Evolutionary conservation across 1,140 invertebrate species (phyloP).

Genomic region (Mercenaria mercenaria): DNA sequence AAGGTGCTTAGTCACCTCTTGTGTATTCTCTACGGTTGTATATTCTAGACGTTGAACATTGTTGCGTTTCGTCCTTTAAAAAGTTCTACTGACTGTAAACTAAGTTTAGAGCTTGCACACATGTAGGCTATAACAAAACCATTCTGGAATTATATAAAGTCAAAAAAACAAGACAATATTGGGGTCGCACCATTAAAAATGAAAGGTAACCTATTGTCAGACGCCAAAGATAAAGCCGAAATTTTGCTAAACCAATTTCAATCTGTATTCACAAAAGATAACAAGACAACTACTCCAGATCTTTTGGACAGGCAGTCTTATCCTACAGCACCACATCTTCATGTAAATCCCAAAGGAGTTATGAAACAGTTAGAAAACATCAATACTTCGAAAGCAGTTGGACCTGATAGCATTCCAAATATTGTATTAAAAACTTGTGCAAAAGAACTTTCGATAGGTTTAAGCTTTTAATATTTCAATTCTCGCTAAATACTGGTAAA

Average conservation of each 20-base stretch:
- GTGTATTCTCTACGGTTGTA: too few species aligned
- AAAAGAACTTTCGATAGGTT: too few species aligned
- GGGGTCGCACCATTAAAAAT: constrained; percentile 62
- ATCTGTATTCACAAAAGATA: constrained; percentile 59
- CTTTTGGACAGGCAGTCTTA: not conserved
- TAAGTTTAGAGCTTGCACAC: too few species aligned
- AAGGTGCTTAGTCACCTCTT: too few species aligned
- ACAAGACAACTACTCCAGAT: not conserved
- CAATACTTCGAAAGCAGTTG: not conserved
- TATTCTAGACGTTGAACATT: too few species aligned
- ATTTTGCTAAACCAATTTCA: constrained; percentile 44
- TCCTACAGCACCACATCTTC: not conserved
- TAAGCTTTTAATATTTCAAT: too few species aligned
- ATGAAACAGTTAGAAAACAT: constrained; percentile 25
- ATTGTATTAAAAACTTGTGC: too few species aligned
- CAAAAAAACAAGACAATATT: constrained; percentile 63
- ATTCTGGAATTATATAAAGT: too few species aligned
- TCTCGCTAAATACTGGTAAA: too few species aligned
- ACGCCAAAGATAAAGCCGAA: not conserved
- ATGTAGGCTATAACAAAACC: too few species aligned
- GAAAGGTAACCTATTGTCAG: constrained; percentile 12
- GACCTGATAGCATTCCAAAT: not conserved
- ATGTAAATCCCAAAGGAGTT: not conserved
- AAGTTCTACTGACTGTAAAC: too few species aligned
- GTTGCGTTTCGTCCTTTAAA: too few species aligned